Evolutionary conservation across 1,140 invertebrate genomes (phyloP).

Genomic region (Anagrus nilaparvatae): DNA sequence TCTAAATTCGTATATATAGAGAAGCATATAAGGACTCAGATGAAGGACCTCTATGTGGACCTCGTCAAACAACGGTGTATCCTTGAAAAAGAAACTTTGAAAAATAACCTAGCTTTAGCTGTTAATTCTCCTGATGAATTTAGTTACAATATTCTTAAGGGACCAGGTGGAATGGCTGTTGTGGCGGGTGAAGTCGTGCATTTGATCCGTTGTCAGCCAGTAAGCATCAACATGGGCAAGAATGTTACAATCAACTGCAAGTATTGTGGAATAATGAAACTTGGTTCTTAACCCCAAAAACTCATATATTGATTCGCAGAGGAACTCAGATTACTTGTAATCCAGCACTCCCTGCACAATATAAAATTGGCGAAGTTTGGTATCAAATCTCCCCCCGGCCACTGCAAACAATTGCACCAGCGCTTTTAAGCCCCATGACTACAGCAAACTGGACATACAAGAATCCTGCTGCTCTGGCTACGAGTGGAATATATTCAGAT

Average conservation of each 20-base stretch:
- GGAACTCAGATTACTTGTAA: conserved; percentile 11
- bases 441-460: conserved; percentile 10
- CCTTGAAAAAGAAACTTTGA: conserved; percentile 5
- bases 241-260: conserved; percentile 18
- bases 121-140: conserved; percentile 14
- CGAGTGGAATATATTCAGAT: conserved; percentile 9
- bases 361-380: conserved; percentile 2
- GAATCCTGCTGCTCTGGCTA: conserved; percentile 3
- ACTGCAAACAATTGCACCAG: background rate
- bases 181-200: conserved; percentile 14
- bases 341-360: conserved; percentile 6
- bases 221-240: conserved; percentile 4
- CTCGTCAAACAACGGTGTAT: conserved; percentile 8
- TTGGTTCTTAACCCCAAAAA: conserved; percentile 15
- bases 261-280: conserved; percentile 7
- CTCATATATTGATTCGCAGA: conserved; percentile 10
- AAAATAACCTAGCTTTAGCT: conserved; percentile 13
- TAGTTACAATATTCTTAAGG: conserved; percentile 16
- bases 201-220: conserved; percentile 15
- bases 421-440: background rate
- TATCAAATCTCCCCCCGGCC: background rate
- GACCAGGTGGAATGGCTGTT: conserved; percentile 17
- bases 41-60: conserved; percentile 6
- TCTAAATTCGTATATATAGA: too few relatives aligned
- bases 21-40: too few relatives aligned